Evolutionary conservation across 2,888 invertebrate species (phyloP), one percentile per base, ranked within the genome.

Genomic region (Harpalus rubripes): DNA sequence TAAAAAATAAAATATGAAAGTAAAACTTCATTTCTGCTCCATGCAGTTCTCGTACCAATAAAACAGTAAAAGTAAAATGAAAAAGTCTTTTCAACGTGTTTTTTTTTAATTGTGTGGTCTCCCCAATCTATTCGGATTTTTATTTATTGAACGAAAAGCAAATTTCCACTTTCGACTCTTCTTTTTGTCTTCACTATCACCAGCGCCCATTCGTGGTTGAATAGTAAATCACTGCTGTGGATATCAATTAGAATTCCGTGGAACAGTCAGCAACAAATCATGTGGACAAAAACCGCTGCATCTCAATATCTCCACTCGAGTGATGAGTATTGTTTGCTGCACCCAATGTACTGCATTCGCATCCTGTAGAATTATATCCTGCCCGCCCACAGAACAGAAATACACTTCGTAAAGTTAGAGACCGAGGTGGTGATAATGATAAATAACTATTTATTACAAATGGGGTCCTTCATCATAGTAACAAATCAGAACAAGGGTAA

Each of bases 211-310:
- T 52, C 44, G 44, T 1, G 44, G 44, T 32, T 32, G 32, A 52
- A 12, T 52, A 52, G 44, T 52, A 52, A 52, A 52, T 52, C 44
- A 52, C 7, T 32, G 32, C 44, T 12, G 44, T 52, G 44, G 44
- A 52, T 52, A 52, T 52, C 44, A 52, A 52, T 52, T 52, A 52
- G 44, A 52, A 52, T 52, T 52, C 44, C 44, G 44, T 52, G 44
- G 44, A 52, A 52, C 12, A 52, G 44, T 52, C 44, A 52, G 44
- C 44, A 52, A 52, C 44, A 52, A 52, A 52, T 52, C 44, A 52
- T 12, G 10, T 52, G 44, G 44, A 52, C 44, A 52, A 52, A 52
- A 52, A 52, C 44, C 44, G 44, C 44, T 52, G 44, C 44, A 52
- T 52, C 44, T 52, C 44, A 52, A 52, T 52, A 52, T 52, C 44